Base-by-base conservation (phyloP, 2,888 invertebrate genomes). In the Deilephila elpenor region DNA sequence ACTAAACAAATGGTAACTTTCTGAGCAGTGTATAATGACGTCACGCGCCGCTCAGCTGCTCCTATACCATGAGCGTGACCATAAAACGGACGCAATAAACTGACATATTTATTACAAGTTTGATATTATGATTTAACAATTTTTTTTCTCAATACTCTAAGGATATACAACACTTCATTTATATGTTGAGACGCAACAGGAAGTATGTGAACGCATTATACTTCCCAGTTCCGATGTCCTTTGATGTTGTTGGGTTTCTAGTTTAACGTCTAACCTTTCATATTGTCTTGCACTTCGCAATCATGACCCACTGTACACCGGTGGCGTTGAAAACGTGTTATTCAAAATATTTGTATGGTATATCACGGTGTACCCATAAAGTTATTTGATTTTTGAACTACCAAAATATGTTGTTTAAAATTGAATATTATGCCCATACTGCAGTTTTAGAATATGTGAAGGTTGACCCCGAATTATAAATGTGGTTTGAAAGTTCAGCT, bases 221-320 rank as follows among this genome's bases (percentile, higher is more conserved):
- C 61, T 61, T 61, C 61, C 61, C 25, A 61, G 17, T 56, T 56
- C 56, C 56, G 56, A n/a, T 14, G 14, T 56, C 56, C n/a, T 56
- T 56, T n/a, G 6, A 56, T 56, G 19, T 56, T 4, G 56, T 3
- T 56, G 17, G 56, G 14, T 5, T 56, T n/a, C n/a, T 56, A 56
- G 5, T 56, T 19, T 19, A 44, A 44, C 11, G 11, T 14, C 44
- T 32, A 25, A 61, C 17, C 17, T 19, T 14, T 32, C 3, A 61
- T 14, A 32, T 29, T 14, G 11, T 44, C 44, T 44, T 14, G 14
- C 44, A 44, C 14, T 44, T 44, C 44, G 11, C 11, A 44, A 44
- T 2, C 37, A 8, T 11, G 34, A 25, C 25, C 25, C 25, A 25
- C 1, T 0, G 1, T 25, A 25, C 25, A 25, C 1, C 25, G 25